Evolutionary conservation across 2,888 invertebrate genomes (phyloP), one percentile per base, ranked within the genome.

Genomic region (Diogma glabrata): DNA sequence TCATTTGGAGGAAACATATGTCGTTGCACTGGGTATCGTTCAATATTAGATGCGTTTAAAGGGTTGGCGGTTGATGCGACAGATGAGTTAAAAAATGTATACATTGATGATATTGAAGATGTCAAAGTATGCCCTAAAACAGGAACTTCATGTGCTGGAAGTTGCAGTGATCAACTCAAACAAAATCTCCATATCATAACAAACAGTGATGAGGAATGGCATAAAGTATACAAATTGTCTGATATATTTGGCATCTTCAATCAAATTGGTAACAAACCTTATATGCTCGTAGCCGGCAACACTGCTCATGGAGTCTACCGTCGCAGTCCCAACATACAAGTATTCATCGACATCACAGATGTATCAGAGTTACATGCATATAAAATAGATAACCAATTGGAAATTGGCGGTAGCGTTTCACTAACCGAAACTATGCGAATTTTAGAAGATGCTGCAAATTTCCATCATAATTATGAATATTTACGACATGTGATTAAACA

Each of bases 281-380:
- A 82, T 56, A 75, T 79, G 65, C 63, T 88, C 8, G 75, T 87
- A 1, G 81, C 79, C 20, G 88, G 88, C 14, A 87, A 87, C 61
- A 88, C 88, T 2, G 84, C 81, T 4, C 80, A 79, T 66, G 89
- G 88, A 12, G 72, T 75, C 2, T 74, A 69, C 55, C 64, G 71
- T 6, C 63, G 67, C 9, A 53, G 57, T 3, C 30, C 51, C 1
- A 55, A 58, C 12, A 59, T 66, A 49, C 71, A 74, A 54, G 64
- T 76, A 5, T 77, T 82, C 50, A 79, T 87, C 48, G 84, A 87
- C 58, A 69, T 86, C 0, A 76, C 75, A 47, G 67, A 67, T 1
- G 68, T 87, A 6, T 60, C 66, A 9, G 80, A 81, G 52, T 62
- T 87, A 3, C 75, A 64, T 23, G 70, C 63, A 12, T 57, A 62